These are phyloP conservation scores for Phortica magna DNA, from an alignment of 2,888 invertebrate species.

Conservation along the genomic window DNA sequence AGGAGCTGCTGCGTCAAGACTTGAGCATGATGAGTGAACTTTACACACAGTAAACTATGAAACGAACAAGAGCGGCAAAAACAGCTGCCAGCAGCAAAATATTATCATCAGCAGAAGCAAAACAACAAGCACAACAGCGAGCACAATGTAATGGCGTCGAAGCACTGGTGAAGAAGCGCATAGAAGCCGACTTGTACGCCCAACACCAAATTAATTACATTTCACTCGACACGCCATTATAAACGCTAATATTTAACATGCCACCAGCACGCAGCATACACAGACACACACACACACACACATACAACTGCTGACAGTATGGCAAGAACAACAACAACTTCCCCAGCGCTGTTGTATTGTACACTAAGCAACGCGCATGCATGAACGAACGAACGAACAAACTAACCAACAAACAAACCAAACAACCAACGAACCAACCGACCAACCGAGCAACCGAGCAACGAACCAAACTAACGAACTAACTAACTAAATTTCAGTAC, in stretches of 20 bases:
- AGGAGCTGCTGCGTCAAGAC: constrained; percentile 21
- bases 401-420: background rate
- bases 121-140: background rate
- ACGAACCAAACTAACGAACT: constrained; percentile 7
- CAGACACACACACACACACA: constrained; percentile 30
- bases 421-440: background rate
- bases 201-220: constrained; percentile 69
- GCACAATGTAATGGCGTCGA: background rate
- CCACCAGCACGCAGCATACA: constrained; percentile 44
- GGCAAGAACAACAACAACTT: constrained; percentile 35
- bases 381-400: background rate
- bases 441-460: background rate
- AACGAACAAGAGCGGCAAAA: constrained; percentile 14
- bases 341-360: background rate
- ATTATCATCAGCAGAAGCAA: background rate
- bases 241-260: constrained; percentile 62
- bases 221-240: constrained; percentile 58
- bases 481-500: constrained; percentile 59
- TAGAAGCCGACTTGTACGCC: constrained; percentile 41
- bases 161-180: background rate
- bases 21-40: background rate
- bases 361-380: constrained; percentile 34
- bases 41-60: background rate
- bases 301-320: constrained; percentile 41
- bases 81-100: background rate